Evolutionary conservation across 2,888 invertebrate species (phyloP).

Genomic region (Drosophila demipolita): DNA sequence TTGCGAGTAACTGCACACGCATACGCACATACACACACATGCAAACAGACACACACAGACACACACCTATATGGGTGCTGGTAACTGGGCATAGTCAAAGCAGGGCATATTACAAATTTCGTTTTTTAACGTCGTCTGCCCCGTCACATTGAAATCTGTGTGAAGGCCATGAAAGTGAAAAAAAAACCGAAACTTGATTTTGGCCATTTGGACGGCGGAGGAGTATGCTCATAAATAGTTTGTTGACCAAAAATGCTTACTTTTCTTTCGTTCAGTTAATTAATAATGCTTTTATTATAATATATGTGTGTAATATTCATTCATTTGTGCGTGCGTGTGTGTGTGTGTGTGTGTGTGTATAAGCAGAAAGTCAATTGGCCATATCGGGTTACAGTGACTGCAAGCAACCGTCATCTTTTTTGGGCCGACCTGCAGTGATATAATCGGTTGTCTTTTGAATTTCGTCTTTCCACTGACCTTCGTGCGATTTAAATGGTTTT

Average conservation of each 20-base stretch:
- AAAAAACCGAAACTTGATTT: constrained; percentile 49
- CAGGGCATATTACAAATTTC: constrained; percentile 70
- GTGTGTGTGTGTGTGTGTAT: not conserved
- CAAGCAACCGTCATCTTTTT: constrained; percentile 29
- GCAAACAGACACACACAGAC: not conserved
- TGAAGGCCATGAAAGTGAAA: constrained; percentile 80
- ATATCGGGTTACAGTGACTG: constrained; percentile 31
- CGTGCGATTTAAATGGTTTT: constrained; percentile 48
- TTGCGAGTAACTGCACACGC: constrained; percentile 26
- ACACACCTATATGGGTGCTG: constrained; percentile 6
- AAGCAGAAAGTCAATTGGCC: constrained; percentile 26
- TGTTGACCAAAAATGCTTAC: constrained; percentile 72
- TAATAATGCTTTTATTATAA: constrained; percentile 13
- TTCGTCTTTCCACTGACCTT: constrained; percentile 68
- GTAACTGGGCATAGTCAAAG: constrained; percentile 66
- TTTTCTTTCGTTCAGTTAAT: constrained; percentile 30
- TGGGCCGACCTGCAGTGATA: constrained; percentile 28
- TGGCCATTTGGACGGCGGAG: constrained; percentile 2
- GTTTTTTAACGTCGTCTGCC: constrained; percentile 47
- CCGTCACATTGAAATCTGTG: constrained; percentile 69
- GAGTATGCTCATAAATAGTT: constrained; percentile 66
- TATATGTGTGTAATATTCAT: not conserved
- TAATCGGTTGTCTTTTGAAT: constrained; percentile 19
- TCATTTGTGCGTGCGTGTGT: not conserved
- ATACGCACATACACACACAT: not conserved